A percentile compares a stretch with the other conserved stretches of the same genome.
Conservation (phyloP, 2,888 invertebrate species). For the Xanthorhoe designata region DNA sequence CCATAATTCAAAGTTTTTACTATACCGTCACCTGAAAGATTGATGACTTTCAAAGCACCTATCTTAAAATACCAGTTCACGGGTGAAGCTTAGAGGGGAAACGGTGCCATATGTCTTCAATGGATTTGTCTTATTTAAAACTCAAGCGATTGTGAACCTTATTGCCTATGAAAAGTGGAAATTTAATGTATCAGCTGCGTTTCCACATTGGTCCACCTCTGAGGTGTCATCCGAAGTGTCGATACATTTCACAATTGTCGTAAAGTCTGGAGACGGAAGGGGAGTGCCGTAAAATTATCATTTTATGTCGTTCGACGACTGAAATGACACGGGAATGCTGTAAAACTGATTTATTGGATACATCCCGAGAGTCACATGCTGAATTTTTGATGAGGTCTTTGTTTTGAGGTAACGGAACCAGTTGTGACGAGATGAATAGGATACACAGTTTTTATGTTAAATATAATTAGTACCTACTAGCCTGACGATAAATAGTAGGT, state of each 20-base stretch:
- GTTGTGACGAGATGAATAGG: background rate
- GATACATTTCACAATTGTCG: conserved; percentile 86
- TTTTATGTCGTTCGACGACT: conserved; percentile 85
- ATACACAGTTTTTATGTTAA: background rate
- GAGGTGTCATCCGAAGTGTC: conserved; percentile 83
- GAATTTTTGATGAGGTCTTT: conserved; percentile 83
- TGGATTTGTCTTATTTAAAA: conserved; percentile 50
- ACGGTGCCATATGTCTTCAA: conserved; percentile 73
- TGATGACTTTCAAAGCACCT: conserved; percentile 70
- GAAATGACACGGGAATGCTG: conserved; percentile 85
- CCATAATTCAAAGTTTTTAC: conserved; percentile 49
- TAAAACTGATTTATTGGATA: conserved; percentile 85
- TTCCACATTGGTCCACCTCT: conserved; percentile 60
- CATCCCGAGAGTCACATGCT: conserved; percentile 81
- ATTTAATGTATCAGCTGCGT: conserved; percentile 45
- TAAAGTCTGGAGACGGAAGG: conserved; percentile 84
- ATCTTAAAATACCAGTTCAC: conserved; percentile 71
- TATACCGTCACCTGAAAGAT: conserved; percentile 78
- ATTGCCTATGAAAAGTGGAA: conserved; percentile 47
- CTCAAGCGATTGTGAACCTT: conserved; percentile 55
- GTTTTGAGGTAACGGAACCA: conserved; percentile 68
- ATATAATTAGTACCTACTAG: background rate
- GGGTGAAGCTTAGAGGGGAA: conserved; percentile 50
- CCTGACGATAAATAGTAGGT: no score
- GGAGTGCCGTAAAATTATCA: conserved; percentile 85